Evolutionary conservation across 2,888 invertebrate species (phyloP), one percentile per base, ranked within the genome.

Genomic region (Xestobium rufovillosum): DNA sequence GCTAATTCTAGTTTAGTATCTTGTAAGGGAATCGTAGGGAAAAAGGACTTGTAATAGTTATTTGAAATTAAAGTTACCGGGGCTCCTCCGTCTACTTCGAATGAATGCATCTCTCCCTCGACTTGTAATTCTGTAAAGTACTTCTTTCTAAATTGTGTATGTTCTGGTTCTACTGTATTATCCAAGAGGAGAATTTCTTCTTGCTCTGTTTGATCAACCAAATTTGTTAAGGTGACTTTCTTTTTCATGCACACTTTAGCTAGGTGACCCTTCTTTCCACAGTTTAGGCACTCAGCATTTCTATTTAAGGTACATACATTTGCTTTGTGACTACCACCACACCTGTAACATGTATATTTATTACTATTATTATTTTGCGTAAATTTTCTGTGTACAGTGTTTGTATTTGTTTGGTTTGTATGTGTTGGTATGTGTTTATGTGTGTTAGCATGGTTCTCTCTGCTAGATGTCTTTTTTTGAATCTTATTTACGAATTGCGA

Each of bases 281-380:
- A 19, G n/a, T 6, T n/a, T 19, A 6, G 6, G n/a, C 23, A 19
- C 6, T 8, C n/a, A 8, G n/a, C 23, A n/a, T 19, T 19, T 8
- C 23, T 6, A 8, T 19, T 19, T 19, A 19, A 19, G n/a, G n/a
- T n/a, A n/a, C n/a, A 6, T 19, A 19, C 23, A 25, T 19, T 30
- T 31, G 17, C 25, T 41, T 38, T 14, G 14, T 38, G 34, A 10
- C 13, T 29, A 27, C 11, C 29, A 11, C 29, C 38, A 34, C 38
- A 38, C n/a, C 38, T 34, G 23, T 31, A 40, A 37, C 31, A 40
- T 26, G 12, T 9, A 27, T 25, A 11, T 13, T 27, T 36, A n/a
- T 16, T 26, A 27, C 15, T 31, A 25, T 3, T 31, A 17, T 29
- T 16, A 11, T 15, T 15, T 10, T n/a, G 10, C 23, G 23, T 32